phyloP scores from a whole-genome alignment of 2,113 vertebrate species.

The Phaethon lepturus region DNA sequence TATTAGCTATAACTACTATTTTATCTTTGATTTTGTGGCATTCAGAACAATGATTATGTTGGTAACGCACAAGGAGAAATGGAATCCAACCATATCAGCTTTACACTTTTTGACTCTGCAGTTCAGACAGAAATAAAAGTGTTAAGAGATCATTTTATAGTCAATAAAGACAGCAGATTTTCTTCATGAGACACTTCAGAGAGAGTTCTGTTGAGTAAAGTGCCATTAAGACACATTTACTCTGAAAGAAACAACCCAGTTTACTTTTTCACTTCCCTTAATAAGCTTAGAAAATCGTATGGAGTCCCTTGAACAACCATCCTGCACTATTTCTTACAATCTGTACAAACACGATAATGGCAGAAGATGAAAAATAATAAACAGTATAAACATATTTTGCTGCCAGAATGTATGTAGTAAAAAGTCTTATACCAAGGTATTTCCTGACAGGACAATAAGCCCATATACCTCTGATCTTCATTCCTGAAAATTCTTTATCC shows the following conservation, averaged over 20 bases:
- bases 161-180: conserved; percentile 4
- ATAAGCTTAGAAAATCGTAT: not conserved
- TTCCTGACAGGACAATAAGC: not conserved
- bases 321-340: not conserved
- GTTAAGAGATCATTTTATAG: not conserved
- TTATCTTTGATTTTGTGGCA: not conserved
- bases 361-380: not conserved
- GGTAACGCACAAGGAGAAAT: not conserved
- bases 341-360: not conserved
- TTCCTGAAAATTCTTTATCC: not conserved
- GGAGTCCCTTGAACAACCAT: not conserved
- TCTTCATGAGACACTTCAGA: not conserved
- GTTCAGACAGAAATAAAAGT: not conserved
- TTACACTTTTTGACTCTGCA: not conserved
- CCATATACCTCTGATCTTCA: not conserved
- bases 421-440: not conserved
- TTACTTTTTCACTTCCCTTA: not conserved
- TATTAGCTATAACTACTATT: not conserved
- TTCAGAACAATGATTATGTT: not conserved
- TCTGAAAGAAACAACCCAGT: not conserved
- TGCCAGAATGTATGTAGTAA: not conserved
- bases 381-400: not conserved
- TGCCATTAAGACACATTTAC: not conserved
- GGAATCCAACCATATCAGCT: not conserved
- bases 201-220: not conserved